phyloP scores from a whole-genome alignment of 2,888 invertebrate species.

The Lingula anatina region DNA sequence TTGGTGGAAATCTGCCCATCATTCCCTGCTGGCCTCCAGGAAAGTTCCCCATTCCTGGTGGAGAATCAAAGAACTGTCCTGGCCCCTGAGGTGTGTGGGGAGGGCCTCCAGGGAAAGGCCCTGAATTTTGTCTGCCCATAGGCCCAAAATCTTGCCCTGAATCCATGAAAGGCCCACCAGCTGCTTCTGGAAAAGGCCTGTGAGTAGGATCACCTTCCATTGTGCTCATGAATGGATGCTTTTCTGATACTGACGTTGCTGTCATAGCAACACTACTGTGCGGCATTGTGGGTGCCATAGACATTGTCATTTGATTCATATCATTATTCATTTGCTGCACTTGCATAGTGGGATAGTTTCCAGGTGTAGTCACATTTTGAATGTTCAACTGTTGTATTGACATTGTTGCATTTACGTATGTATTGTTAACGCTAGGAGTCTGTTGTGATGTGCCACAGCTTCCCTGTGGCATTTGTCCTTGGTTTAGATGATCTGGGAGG shows the following conservation, averaged over 20 bases:
- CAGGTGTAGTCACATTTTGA: conserved; percentile 45
- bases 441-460: conserved; percentile 9
- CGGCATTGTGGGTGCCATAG: conserved; percentile 2
- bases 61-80: background rate
- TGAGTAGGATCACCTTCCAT: too few species aligned
- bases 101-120: too few species aligned
- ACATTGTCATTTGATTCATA: conserved; percentile 18
- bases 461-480: background rate
- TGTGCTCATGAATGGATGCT: too few species aligned
- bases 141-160: too few species aligned
- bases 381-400: conserved; percentile 57
- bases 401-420: conserved; percentile 56
- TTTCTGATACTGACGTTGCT: conserved; percentile 6
- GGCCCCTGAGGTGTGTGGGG: conserved; percentile 8
- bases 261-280: background rate
- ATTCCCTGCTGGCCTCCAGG: conserved; percentile 9
- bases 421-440: conserved; percentile 54
- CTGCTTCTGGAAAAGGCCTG: too few species aligned
- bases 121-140: too few species aligned
- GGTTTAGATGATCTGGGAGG: background rate
- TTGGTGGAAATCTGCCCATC: conserved; percentile 13
- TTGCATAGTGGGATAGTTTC: conserved; percentile 25
- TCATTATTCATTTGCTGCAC: conserved; percentile 39
- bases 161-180: background rate
- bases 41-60: background rate